phyloP scores from a whole-genome alignment of 2,113 vertebrate species.

The Stigmatopora nigra region DNA sequence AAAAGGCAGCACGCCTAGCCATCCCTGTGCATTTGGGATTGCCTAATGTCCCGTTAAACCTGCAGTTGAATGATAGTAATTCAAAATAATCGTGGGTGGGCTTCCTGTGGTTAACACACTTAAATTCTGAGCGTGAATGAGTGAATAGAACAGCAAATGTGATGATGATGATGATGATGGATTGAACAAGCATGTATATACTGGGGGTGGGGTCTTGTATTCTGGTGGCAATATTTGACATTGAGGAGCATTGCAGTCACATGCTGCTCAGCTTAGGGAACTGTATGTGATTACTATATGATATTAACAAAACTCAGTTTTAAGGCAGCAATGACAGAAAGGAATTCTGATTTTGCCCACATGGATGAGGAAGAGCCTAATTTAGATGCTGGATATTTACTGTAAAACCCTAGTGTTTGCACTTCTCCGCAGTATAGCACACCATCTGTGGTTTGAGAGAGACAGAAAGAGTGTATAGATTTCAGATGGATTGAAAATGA shows the following conservation, averaged over 20 bases:
- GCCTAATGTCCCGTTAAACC: conserved; percentile 25
- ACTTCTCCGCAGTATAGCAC: conserved; percentile 27
- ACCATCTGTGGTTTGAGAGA: conserved; percentile 31
- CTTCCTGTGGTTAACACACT: conserved; percentile 30
- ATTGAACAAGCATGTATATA: conserved; percentile 17
- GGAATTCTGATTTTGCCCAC: conserved; percentile 8
- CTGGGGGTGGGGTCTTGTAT: conserved; percentile 9
- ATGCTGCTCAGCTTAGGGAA: neutral
- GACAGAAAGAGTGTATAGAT: conserved; percentile 16
- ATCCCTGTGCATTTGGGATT: conserved; percentile 9
- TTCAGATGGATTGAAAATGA: neutral
- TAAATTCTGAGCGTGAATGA: conserved; percentile 40
- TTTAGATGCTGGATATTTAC: conserved; percentile 32
- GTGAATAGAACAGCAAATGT: conserved; percentile 42
- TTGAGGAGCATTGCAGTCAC: conserved; percentile 9
- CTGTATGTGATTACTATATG: neutral
- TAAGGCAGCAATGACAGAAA: neutral
- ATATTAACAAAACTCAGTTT: conserved; percentile 12
- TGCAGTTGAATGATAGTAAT: conserved; percentile 26
- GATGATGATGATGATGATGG: conserved; percentile 31
- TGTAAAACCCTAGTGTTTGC: conserved; percentile 31
- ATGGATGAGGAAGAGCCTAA: conserved; percentile 9
- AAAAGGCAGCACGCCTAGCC: conserved; percentile 15
- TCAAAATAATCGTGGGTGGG: conserved; percentile 36
- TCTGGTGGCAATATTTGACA: conserved; percentile 17